Base-by-base conservation (phyloP, 37 sponge, comb jelly and placozoan species). In the Crambe crambe region DNA sequence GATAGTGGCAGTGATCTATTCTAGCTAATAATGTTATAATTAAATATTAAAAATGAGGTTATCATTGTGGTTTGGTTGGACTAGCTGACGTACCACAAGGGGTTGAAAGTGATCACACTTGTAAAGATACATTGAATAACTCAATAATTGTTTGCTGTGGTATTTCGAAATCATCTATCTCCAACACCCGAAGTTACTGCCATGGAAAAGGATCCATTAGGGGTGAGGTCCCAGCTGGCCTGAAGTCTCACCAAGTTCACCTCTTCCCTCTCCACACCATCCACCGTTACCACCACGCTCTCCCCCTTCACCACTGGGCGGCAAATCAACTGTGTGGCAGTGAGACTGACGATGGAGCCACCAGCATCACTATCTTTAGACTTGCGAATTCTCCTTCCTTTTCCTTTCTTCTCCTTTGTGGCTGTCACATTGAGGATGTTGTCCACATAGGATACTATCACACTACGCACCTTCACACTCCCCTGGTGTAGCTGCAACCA, bases 401-500 rank as follows among this genome's bases (percentile, higher is more conserved):
- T 86, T 2, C 60, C 76, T 37, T 68, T 76, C 83, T 88, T 88
- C 37, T 82, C 76, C 39, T 75, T 60, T 0, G 72, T 72, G 27
- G 88, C 76, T 6, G 88, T 88, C 51, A 88, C 74, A 72, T 76
- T 88, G 40, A 88, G 78, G 20, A 71, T 39, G 26, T 76, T 78
- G 25, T 80, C 78, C 30, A 69, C 66, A 44, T 69, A 71, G 34
- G 88, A 71, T 0, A 76, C 88, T 58, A 82, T 77, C n/a, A 88
- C 83, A 82, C 88, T 76, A 21, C 88, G 77, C 22, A 88, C 88
- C 67, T 88, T 88, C 56, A 88, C 56, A 47, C 51, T 82, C 32
- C 23, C 75, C 51, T 82, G 75, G 54, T 51, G 68, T 15, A 56
- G 6, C 76, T 76, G 62, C 31, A 41, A n/a, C 60, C 2, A 59